These are phyloP conservation scores for Palaemon carinicauda DNA, from an alignment of 1,140 invertebrate genomes.

Conservation along the genomic window DNA sequence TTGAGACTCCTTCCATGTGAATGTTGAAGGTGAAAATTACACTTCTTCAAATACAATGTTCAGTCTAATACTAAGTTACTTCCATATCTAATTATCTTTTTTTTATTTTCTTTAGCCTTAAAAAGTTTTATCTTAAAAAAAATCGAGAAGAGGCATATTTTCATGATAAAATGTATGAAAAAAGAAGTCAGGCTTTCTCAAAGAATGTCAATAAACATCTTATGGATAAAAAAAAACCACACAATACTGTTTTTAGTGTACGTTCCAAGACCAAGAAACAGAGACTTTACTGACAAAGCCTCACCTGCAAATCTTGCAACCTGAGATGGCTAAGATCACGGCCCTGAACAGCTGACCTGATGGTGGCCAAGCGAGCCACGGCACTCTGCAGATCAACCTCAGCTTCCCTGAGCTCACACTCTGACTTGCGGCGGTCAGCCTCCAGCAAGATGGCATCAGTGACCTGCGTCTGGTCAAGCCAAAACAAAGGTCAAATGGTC, in stretches of 20 bases:
- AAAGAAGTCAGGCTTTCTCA: no score
- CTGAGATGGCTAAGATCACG: conserved; percentile 30
- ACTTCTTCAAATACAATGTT: no score
- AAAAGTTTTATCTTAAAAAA: no score
- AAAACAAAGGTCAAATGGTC: not conserved
- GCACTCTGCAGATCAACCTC: conserved; percentile 66
- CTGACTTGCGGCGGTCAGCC: conserved; percentile 64
- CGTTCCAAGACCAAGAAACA: not conserved
- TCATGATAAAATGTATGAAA: no score
- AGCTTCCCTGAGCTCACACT: conserved; percentile 68
- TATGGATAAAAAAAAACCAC: no score
- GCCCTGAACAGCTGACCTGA: conserved; percentile 40
- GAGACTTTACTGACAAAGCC: not conserved
- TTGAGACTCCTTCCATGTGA: no score
- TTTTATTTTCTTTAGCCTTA: no score
- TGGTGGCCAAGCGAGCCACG: conserved; percentile 61
- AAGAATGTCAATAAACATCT: no score
- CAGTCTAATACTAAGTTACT: no score
- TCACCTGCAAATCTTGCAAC: conserved; percentile 49
- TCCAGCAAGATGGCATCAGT: not conserved
- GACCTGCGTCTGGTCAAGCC: conserved; percentile 12
- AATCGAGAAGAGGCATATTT: no score
- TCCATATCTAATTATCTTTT: no score
- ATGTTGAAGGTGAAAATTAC: no score
- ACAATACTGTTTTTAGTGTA: not conserved